phyloP scores from a whole-genome alignment of 2,888 invertebrate species.

The Caenorhabditis zanzibari region DNA sequence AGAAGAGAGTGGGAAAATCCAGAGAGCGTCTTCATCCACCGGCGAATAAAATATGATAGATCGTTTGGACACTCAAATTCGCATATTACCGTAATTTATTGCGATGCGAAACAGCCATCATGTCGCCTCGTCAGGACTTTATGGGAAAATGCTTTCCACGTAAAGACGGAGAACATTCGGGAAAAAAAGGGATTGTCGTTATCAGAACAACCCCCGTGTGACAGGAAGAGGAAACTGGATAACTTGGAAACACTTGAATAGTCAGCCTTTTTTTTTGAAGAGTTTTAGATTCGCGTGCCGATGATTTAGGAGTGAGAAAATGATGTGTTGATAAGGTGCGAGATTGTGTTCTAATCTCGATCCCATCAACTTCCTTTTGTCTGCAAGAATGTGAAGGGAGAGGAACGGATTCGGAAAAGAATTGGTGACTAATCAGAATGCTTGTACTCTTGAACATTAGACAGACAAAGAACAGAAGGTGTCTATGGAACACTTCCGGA shows the following conservation, averaged over 20 bases:
- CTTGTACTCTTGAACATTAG: conserved; percentile 23
- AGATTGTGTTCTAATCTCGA: conserved; percentile 57
- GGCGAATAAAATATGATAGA: conserved; percentile 40
- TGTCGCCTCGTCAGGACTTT: conserved; percentile 38
- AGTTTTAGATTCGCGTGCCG: conserved; percentile 7
- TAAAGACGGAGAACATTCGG: conserved; percentile 1
- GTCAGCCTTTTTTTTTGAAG: conserved; percentile 36
- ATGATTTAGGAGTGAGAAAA: conserved; percentile 24
- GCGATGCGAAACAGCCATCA: conserved; percentile 50
- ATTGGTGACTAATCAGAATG: conserved; percentile 27
- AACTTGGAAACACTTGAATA: conserved; percentile 19
- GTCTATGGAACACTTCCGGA: not conserved
- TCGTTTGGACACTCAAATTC: conserved; percentile 53
- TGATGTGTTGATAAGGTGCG: conserved; percentile 28
- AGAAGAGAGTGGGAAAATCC: conserved; percentile 11
- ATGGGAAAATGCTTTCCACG: conserved; percentile 12
- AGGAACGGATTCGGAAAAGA: conserved; percentile 26
- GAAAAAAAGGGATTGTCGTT: conserved; percentile 5
- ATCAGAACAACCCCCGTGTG: conserved; percentile 12
- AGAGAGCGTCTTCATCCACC: conserved; percentile 9
- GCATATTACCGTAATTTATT: conserved; percentile 57
- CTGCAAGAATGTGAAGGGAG: conserved; percentile 3
- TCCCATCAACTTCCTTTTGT: not conserved
- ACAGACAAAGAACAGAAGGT: conserved; percentile 10
- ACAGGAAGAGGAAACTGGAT: conserved; percentile 51